phyloP scores from a whole-genome alignment of 1,140 invertebrate genomes.

The Lasioglossum albipes region DNA sequence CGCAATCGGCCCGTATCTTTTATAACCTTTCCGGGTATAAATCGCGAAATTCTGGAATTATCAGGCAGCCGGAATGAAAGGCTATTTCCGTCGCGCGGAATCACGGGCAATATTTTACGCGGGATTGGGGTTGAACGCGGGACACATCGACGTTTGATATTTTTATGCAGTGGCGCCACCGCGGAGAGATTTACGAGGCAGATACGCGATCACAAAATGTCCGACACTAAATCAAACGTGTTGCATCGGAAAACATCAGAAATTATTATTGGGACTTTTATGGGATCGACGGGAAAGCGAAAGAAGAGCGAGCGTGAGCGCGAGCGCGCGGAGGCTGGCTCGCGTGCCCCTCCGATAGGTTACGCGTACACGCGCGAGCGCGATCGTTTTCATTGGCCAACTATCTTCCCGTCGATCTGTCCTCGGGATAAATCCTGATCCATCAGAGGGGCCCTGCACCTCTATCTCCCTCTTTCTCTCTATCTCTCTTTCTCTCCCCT shows the following conservation, averaged over 20 bases:
- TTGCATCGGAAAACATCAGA: slow-evolving; percentile 81
- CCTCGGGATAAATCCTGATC: slow-evolving; percentile 26
- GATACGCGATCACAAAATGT: slow-evolving; percentile 82
- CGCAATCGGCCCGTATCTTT: slow-evolving; percentile 63
- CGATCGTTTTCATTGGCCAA: not conserved
- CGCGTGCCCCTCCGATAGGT: slow-evolving; percentile 12
- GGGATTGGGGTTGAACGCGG: slow-evolving; percentile 75
- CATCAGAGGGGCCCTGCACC: slow-evolving; percentile 12
- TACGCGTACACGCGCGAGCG: not conserved
- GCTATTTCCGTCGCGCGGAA: slow-evolving; percentile 74
- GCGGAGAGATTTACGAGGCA: slow-evolving; percentile 80
- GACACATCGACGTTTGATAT: slow-evolving; percentile 81
- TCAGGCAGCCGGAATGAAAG: slow-evolving; percentile 70
- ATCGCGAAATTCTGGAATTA: slow-evolving; percentile 68
- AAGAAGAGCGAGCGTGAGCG: slow-evolving; percentile 45
- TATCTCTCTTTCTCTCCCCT: no score
- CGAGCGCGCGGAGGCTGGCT: no score
- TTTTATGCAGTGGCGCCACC: slow-evolving; percentile 80
- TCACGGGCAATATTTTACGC: slow-evolving; percentile 79
- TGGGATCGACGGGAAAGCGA: slow-evolving; percentile 72
- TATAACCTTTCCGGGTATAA: slow-evolving; percentile 65
- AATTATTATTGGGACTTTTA: slow-evolving; percentile 82
- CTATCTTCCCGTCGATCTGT: slow-evolving; percentile 30
- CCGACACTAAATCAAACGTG: slow-evolving; percentile 81
- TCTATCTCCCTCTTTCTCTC: no score